Conservation (phyloP, 2,888 invertebrate genomes). For the Scaptodrosophila latifasciaeformis region DNA sequence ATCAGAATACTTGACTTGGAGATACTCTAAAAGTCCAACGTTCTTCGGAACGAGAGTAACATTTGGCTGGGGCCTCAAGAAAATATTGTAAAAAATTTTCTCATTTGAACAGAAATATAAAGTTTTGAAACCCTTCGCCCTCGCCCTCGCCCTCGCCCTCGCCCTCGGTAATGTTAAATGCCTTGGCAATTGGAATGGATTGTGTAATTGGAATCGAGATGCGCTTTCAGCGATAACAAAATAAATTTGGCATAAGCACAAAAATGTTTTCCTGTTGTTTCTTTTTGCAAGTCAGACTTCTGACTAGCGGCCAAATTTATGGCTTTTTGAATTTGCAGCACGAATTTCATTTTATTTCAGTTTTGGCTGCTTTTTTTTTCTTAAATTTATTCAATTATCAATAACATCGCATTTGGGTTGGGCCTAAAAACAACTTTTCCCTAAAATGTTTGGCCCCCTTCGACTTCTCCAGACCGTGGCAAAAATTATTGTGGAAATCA, state of each 20-base stretch:
- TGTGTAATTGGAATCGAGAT: constrained; percentile 50
- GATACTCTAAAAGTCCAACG: too few species aligned
- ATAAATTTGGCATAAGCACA: constrained; percentile 1
- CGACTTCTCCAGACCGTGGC: too few species aligned
- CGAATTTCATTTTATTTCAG: constrained; percentile 18
- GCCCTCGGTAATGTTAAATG: too few species aligned
- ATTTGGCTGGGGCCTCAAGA: too few species aligned
- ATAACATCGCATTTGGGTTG: constrained; percentile 22
- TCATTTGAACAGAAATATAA: too few species aligned
- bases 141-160: too few species aligned
- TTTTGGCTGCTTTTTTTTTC: neutral
- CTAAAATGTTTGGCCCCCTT: too few species aligned
- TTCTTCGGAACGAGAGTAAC: too few species aligned
- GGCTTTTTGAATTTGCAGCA: constrained; percentile 13
- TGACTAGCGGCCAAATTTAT: constrained; percentile 5
- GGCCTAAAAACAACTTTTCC: too few species aligned
- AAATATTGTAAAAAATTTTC: too few species aligned
- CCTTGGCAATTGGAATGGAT: constrained; percentile 27
- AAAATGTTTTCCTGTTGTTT: constrained; percentile 2
- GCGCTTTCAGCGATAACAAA: constrained; percentile 27
- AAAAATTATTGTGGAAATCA: constrained; percentile 31
- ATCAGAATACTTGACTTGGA: too few species aligned
- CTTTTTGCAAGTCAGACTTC: neutral
- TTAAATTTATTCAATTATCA: constrained; percentile 29
- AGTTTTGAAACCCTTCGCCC: too few species aligned